Conservation (phyloP, 2,888 invertebrate species). For the Epiblema foenella region DNA sequence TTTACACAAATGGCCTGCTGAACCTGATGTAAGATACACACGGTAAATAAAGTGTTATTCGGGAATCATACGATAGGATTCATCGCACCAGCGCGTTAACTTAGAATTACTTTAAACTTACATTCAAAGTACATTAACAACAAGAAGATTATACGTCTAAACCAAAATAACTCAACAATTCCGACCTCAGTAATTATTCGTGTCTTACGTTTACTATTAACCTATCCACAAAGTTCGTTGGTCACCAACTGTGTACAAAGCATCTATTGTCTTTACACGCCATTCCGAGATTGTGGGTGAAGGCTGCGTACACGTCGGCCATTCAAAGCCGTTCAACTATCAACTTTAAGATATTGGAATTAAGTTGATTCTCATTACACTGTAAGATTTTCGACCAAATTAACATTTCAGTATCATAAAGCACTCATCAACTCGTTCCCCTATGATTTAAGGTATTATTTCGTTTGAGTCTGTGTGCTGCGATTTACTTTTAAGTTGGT, state of each 20-base stretch:
- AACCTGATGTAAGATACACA: too few relatives aligned
- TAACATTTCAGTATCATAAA: neutral
- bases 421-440: neutral
- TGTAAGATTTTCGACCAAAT: neutral
- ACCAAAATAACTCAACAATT: neutral
- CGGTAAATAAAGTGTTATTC: too few relatives aligned
- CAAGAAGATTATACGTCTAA: neutral
- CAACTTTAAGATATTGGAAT: neutral
- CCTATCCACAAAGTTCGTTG: conserved; percentile 22
- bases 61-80: too few relatives aligned
- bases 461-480: neutral
- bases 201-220: conserved; percentile 9
- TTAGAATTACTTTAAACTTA: neutral
- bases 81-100: neutral
- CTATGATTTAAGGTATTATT: conserved; percentile 16
- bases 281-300: conserved; percentile 46
- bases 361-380: conserved; percentile 12
- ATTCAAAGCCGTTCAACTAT: neutral
- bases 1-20: too few relatives aligned
- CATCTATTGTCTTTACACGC: conserved; percentile 46
- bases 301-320: conserved; percentile 43
- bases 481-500: conserved; percentile 60
- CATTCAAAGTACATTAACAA: neutral
- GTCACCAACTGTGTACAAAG: conserved; percentile 41
- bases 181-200: conserved; percentile 3